These are phyloP conservation scores for Labeo rohita DNA, from an alignment of 2,113 vertebrate species.

Conservation along the genomic window DNA sequence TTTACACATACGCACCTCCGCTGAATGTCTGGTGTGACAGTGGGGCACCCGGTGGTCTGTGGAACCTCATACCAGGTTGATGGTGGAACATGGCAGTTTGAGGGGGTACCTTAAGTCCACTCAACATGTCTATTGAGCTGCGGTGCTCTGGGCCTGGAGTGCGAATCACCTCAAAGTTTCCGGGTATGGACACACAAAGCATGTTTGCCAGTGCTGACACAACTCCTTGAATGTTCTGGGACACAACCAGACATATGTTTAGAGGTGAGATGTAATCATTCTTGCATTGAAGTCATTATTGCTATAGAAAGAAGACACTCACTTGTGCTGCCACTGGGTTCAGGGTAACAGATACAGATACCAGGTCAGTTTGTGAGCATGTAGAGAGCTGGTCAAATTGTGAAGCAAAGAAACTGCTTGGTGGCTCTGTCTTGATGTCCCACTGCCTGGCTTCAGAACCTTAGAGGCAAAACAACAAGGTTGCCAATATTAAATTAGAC, in stretches of 20 bases:
- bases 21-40: conserved; percentile 2
- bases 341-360: conserved; percentile 93
- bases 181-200: conserved; percentile 83
- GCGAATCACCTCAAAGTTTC: conserved; percentile 87
- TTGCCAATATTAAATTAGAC: background rate
- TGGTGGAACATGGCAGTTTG: conserved; percentile 61
- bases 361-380: conserved; percentile 86
- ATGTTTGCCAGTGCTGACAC: conserved; percentile 89
- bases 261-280: conserved; percentile 54
- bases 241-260: conserved; percentile 51
- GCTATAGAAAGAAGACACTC: conserved; percentile 53
- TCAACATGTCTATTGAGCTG: conserved; percentile 76
- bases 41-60: conserved; percentile 64
- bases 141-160: conserved; percentile 72
- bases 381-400: conserved; percentile 81
- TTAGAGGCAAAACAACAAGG: conserved; percentile 50
- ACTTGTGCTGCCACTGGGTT: conserved; percentile 92
- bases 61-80: conserved; percentile 70
- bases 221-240: conserved; percentile 86
- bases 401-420: conserved; percentile 76
- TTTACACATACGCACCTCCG: background rate
- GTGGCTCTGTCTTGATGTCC: conserved; percentile 87
- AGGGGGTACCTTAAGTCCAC: conserved; percentile 72
- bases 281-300: background rate
- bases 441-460: conserved; percentile 84